Base-by-base conservation (phyloP, 2,888 invertebrate genomes). In the Xanthia icteritia region DNA sequence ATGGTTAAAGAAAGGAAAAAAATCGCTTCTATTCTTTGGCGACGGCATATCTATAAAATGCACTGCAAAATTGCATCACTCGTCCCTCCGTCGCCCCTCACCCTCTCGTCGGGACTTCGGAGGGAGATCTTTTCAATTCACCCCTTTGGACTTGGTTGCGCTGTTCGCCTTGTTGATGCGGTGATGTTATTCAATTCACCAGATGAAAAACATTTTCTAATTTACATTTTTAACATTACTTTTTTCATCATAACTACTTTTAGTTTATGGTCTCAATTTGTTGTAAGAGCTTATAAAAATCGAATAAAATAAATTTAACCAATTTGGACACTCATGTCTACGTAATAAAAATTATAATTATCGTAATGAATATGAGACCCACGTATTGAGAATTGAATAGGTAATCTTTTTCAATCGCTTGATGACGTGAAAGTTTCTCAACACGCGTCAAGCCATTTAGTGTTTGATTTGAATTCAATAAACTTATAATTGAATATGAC, bases 21-120 rank as follows among this genome's bases (percentile, higher is more conserved):
- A 90, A 87, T 79, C 77, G 67, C 69, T 74, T 91, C 89, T 90
- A 89, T 90, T 92, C 88, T 89, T 90, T 81, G 67, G 82, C 60
- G 85, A 78, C 86, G 84, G 90, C 87, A 88, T 91, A 91, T 91
- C 90, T 91, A 87, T 86, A 91, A 91, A 92, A 90, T 93, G 93
- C 92, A 93, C 90, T 90, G 92, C 90, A 88, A 92, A 94, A 94
- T 94, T 93, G 92, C 93, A 92, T 92, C 91, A 89, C 83, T 90
- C 89, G 84, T 86, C 88, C 89, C 88, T 89, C 89, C 86, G 81
- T 82, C 88, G 84, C 86, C 90, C 90, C 91, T 92, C 91, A 85
- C 90, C 89, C 90, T 90, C 86, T 87, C 80, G 76, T 76, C 84
- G 87, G 64, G 48, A 70, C 36, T 36, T 61, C 51, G 80, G 87